Evolutionary conservation across 1,140 invertebrate genomes (phyloP).

Genomic region (Nautilus pompilius): DNA sequence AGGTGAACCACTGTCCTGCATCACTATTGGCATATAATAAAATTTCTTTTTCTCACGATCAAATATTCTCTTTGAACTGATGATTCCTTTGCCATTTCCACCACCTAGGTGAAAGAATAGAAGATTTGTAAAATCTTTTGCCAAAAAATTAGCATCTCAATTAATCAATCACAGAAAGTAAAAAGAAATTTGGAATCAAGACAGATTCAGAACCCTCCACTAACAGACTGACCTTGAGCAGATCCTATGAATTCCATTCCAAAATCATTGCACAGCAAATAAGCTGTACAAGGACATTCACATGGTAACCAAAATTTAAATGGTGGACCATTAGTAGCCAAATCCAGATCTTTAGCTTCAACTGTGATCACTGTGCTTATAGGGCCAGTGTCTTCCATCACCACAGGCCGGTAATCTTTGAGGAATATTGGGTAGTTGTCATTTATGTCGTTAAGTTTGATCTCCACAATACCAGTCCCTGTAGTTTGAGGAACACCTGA

Average conservation of each 20-base stretch:
- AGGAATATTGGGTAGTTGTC: slow-evolving; percentile 87
- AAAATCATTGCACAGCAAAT: slow-evolving; percentile 23
- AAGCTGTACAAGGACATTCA: slow-evolving; percentile 1
- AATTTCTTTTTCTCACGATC: slow-evolving; percentile 83
- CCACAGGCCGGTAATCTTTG: slow-evolving; percentile 87
- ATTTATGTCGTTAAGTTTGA: slow-evolving; percentile 94
- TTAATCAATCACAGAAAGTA: neutral
- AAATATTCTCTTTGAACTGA: slow-evolving; percentile 62
- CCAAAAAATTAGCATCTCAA: neutral
- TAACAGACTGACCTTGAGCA: no score
- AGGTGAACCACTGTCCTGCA: slow-evolving; percentile 44
- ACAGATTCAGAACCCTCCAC: no score
- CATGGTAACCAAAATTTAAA: slow-evolving; percentile 79
- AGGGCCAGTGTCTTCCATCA: slow-evolving; percentile 79
- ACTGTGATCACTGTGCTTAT: slow-evolving; percentile 84
- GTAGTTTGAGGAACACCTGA: slow-evolving; percentile 76
- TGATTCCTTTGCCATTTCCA: slow-evolving; percentile 28
- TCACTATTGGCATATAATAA: slow-evolving; percentile 50
- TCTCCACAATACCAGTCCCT: slow-evolving; percentile 90
- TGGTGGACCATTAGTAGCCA: slow-evolving; percentile 75
- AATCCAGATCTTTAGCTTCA: slow-evolving; percentile 75
- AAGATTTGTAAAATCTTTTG: neutral
- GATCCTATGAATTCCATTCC: slow-evolving; percentile 29
- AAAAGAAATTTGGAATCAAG: neutral
- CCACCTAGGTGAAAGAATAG: slow-evolving; percentile 21